phyloP scores from a whole-genome alignment of 2,888 invertebrate genomes.

The Apodemia hepburni region DNA sequence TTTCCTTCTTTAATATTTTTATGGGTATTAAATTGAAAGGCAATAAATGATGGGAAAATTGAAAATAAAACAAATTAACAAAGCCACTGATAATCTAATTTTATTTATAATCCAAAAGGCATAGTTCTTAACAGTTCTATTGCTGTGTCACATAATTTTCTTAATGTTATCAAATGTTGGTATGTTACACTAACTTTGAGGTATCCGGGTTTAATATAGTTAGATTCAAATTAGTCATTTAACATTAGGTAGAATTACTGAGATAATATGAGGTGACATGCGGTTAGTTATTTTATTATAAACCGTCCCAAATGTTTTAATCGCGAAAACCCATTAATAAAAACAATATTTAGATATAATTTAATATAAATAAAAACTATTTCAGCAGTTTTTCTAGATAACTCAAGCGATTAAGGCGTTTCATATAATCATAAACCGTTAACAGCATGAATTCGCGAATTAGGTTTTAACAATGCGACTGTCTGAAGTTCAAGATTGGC shows the following conservation, averaged over 20 bases:
- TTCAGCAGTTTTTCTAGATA: background rate
- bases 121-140: background rate
- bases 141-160: conserved; percentile 11
- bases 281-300: conserved; percentile 11
- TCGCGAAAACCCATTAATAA: background rate
- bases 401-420: conserved; percentile 2
- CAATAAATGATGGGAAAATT: background rate
- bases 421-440: background rate
- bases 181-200: conserved; percentile 55
- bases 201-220: conserved; percentile 54
- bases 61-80: background rate
- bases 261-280: conserved; percentile 21
- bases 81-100: conserved; percentile 10
- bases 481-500: conserved; percentile 10
- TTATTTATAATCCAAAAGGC: background rate
- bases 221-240: conserved; percentile 46
- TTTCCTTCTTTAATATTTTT: background rate
- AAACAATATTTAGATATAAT: background rate
- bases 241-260: conserved; percentile 39
- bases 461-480: background rate
- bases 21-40: background rate
- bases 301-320: conserved; percentile 15
- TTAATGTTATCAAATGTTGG: conserved; percentile 37
- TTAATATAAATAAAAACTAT: background rate
- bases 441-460: conserved; percentile 5